A percentile compares a stretch with the other conserved stretches of the same genome.
Evolutionary conservation across 2,113 vertebrate genomes (phyloP).

Genomic region (Nannospalax galili): DNA sequence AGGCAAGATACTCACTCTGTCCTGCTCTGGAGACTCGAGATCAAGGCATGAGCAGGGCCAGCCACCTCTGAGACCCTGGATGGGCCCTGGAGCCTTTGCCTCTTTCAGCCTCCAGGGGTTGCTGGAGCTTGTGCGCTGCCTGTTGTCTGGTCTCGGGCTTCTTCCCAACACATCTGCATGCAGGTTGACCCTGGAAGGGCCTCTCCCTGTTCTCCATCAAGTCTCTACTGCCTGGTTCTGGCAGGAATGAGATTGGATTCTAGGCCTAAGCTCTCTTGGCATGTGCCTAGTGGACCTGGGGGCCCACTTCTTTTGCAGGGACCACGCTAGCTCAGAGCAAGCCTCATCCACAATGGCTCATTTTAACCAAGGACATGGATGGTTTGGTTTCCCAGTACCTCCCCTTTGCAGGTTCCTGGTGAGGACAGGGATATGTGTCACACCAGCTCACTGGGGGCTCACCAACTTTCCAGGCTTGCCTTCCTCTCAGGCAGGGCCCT

Average conservation of each 20-base stretch:
- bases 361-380: neutral
- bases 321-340: rapidly evolving
- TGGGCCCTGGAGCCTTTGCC: rapidly evolving
- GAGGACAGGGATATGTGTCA: rapidly evolving
- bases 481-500: neutral
- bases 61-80: rapidly evolving
- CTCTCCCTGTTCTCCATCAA: neutral
- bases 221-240: neutral
- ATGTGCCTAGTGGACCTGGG: neutral
- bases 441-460: neutral
- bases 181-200: neutral
- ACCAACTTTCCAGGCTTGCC: rapidly evolving
- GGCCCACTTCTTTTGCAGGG: rapidly evolving
- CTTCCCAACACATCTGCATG: neutral
- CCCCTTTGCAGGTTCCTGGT: neutral
- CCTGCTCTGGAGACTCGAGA: rapidly evolving
- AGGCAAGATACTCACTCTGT: rapidly evolving
- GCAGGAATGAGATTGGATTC: neutral
- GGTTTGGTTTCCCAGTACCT: neutral
- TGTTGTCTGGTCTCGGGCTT: rapidly evolving
- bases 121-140: neutral
- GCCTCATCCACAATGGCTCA: rapidly evolving
- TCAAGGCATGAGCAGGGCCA: rapidly evolving
- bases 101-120: neutral
- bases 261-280: neutral